A percentile compares a stretch with the other conserved stretches of the same genome.
Evolutionary conservation across 2,797 vertebrate species (phyloP).

Genomic region (Silurus lanzhouensis): DNA sequence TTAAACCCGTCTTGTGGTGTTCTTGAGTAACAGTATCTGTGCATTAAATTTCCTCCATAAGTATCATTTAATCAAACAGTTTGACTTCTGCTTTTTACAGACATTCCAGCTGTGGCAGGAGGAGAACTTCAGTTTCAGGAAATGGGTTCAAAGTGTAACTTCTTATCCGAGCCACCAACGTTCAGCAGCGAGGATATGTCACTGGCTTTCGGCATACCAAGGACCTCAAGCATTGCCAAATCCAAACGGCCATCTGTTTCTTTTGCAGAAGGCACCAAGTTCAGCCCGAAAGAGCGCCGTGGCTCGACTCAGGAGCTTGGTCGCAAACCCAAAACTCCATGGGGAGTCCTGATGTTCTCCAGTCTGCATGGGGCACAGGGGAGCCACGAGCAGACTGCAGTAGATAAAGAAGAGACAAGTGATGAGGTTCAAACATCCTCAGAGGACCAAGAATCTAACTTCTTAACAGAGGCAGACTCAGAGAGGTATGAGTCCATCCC

Average conservation of each 20-base stretch:
- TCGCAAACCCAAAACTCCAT: constrained; percentile 78
- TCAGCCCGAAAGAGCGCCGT: constrained; percentile 76
- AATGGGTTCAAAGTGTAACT: constrained; percentile 75
- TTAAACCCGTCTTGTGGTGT: background rate
- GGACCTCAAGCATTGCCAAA: constrained; percentile 94
- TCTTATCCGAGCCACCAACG: constrained; percentile 77
- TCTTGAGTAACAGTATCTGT: background rate
- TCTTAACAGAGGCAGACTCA: constrained; percentile 56
- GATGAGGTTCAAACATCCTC: constrained; percentile 51
- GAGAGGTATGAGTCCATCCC: constrained; percentile 53
- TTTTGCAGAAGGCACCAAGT: constrained; percentile 96
- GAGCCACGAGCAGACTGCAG: constrained; percentile 52
- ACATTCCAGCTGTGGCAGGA: constrained; percentile 71
- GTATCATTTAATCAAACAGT: background rate
- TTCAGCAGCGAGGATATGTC: constrained; percentile 82
- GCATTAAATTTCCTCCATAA: background rate
- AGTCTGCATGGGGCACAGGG: constrained; percentile 58
- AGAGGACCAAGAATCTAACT: constrained; percentile 58
- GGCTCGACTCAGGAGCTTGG: constrained; percentile 74
- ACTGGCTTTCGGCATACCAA: constrained; percentile 87
- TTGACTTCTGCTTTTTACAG: constrained; percentile 61
- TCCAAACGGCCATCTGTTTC: constrained; percentile 93
- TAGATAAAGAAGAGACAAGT: constrained; percentile 60
- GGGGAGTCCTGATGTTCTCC: constrained; percentile 77
- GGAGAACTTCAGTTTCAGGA: constrained; percentile 83